Conservation (phyloP, 2,888 invertebrate genomes). For the Pasiphila rectangulata region DNA sequence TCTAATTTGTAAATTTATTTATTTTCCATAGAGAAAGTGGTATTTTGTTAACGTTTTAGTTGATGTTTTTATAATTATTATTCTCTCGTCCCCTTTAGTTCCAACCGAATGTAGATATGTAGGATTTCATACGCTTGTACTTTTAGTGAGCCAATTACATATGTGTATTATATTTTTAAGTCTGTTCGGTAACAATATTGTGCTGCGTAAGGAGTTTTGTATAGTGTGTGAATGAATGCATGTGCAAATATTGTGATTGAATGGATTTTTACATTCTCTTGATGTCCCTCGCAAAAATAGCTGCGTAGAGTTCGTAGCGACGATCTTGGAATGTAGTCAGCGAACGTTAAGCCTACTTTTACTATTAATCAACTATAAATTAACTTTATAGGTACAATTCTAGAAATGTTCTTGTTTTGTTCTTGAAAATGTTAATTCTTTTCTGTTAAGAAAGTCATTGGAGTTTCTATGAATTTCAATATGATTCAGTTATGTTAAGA, state of each 20-base stretch:
- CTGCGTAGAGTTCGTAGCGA: constrained; percentile 42
- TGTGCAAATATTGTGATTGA: constrained; percentile 62
- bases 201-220: constrained; percentile 57
- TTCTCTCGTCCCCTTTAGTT: constrained; percentile 71
- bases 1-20: constrained; percentile 80
- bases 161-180: constrained; percentile 71
- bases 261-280: constrained; percentile 62
- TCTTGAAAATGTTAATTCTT: too few species aligned
- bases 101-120: constrained; percentile 75
- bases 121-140: constrained; percentile 80
- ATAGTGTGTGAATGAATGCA: constrained; percentile 55
- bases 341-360: constrained; percentile 26
- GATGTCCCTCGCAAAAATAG: constrained; percentile 59
- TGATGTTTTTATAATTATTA: constrained; percentile 67
- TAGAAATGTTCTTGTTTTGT: too few species aligned
- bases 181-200: constrained; percentile 63
- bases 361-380: constrained; percentile 8
- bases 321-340: constrained; percentile 33
- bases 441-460: too few species aligned
- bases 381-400: too few species aligned
- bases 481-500: too few species aligned
- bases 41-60: constrained; percentile 82
- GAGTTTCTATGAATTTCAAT: too few species aligned
- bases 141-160: constrained; percentile 76
- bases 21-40: constrained; percentile 80